These are phyloP conservation scores for Rhinogobio ventralis DNA, from an alignment of 2,797 vertebrate genomes.

Conservation along the genomic window DNA sequence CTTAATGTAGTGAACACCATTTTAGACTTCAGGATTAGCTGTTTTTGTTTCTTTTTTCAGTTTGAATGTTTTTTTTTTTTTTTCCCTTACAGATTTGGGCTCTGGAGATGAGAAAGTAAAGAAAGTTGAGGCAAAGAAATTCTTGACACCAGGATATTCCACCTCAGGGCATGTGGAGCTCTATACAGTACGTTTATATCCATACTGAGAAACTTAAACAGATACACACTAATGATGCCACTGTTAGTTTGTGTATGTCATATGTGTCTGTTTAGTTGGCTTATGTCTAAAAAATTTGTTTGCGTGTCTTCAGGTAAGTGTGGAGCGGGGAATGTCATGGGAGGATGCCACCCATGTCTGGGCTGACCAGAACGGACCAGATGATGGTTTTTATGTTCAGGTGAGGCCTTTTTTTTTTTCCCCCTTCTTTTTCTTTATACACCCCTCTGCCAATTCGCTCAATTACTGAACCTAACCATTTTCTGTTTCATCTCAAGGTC, in stretches of 20 bases:
- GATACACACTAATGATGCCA: not conserved
- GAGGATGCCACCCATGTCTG: conserved; percentile 95
- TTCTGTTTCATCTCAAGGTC: conserved; percentile 77
- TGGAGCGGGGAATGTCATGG: conserved; percentile 99
- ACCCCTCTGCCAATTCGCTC: too few relatives aligned
- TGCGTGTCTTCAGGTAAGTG: conserved; percentile 83
- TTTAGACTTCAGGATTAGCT: not conserved
- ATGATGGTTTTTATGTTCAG: conserved; percentile 98
- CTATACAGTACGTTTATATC: conserved; percentile 83
- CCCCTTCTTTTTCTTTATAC: not conserved
- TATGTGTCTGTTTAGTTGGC: not conserved
- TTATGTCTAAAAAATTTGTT: not conserved
- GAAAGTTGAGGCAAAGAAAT: conserved; percentile 94
- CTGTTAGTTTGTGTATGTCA: conserved; percentile 45
- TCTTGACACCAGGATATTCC: conserved; percentile 95
- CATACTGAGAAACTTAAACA: not conserved
- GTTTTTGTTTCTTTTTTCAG: not conserved
- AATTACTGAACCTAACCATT: not conserved
- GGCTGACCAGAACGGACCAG: conserved; percentile 93
- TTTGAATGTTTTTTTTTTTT: not conserved
- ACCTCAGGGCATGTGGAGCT: conserved; percentile 96
- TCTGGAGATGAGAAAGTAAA: conserved; percentile 97
- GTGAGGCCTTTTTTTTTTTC: conserved; percentile 68
- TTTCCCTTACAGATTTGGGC: conserved; percentile 84
- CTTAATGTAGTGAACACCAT: not conserved